Evolutionary conservation across 2,113 vertebrate species (phyloP).

Genomic region (Xiphophorus couchianus): DNA sequence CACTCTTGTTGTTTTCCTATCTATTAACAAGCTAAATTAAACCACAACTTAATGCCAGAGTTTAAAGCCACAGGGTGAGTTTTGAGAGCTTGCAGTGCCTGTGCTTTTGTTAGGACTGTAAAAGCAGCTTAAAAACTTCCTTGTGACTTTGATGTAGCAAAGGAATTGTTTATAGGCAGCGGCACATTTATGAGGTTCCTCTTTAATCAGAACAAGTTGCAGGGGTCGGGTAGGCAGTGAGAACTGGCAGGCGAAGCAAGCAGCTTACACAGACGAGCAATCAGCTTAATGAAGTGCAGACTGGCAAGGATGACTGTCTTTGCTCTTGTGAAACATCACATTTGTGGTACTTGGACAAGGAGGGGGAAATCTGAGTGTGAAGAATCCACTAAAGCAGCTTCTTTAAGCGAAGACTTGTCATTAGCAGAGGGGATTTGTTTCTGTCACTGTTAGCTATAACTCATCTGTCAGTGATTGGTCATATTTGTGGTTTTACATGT

Average conservation of each 20-base stretch:
- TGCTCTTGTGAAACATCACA: conserved; percentile 47
- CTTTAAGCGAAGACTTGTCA: conserved; percentile 5
- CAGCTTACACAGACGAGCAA: conserved; percentile 49
- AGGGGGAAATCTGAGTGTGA: conserved; percentile 8
- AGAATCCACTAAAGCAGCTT: conserved; percentile 6
- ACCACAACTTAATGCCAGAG: neutral
- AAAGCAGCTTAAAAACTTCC: conserved; percentile 66
- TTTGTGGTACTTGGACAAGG: conserved; percentile 26
- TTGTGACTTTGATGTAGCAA: conserved; percentile 77
- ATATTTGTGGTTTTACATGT: conserved; percentile 39
- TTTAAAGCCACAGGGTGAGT: conserved; percentile 12
- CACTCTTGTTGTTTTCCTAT: conserved; percentile 6
- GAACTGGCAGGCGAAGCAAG: conserved; percentile 30
- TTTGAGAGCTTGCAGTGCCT: conserved; percentile 22
- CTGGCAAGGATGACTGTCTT: conserved; percentile 40
- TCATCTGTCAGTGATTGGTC: conserved; percentile 25
- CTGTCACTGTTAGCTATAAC: conserved; percentile 20
- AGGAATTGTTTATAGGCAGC: conserved; percentile 71
- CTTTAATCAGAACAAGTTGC: conserved; percentile 73
- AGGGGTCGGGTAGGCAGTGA: conserved; percentile 21
- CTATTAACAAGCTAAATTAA: conserved; percentile 11
- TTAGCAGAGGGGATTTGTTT: conserved; percentile 17
- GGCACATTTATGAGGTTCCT: conserved; percentile 68
- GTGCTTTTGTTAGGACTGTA: conserved; percentile 44
- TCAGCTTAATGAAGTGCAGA: conserved; percentile 74